These are phyloP conservation scores for Amphiprion percula DNA, from an alignment of 2,113 vertebrate species.

Conservation along the genomic window DNA sequence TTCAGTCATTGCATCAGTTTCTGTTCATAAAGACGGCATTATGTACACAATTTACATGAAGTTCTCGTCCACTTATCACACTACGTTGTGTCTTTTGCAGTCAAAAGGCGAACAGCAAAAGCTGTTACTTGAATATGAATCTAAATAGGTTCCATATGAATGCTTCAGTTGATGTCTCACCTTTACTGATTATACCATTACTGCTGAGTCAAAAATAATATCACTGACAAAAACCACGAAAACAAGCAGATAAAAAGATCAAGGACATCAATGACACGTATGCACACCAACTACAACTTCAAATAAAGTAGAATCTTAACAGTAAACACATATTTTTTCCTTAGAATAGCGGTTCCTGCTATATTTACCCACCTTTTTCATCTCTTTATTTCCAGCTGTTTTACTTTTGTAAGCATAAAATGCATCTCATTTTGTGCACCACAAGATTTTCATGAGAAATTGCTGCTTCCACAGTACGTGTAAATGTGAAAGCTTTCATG, in stretches of 20 bases:
- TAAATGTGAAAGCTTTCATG: constrained; percentile 10
- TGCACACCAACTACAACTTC: no score
- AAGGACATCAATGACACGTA: not conserved
- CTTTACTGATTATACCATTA: no score
- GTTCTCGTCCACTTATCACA: not conserved
- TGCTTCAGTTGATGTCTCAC: not conserved
- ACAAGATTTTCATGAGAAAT: not conserved
- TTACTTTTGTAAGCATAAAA: not conserved
- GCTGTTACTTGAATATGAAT: not conserved
- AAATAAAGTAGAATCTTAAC: no score
- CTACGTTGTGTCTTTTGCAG: not conserved
- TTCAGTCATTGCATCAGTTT: not conserved
- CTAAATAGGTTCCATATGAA: not conserved
- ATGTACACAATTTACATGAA: no score
- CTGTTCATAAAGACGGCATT: not conserved
- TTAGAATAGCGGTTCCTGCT: no score
- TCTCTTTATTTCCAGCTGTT: not conserved
- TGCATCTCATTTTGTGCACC: not conserved
- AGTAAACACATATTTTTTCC: no score
- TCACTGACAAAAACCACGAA: not conserved
- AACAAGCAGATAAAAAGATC: not conserved
- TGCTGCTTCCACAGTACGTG: not conserved
- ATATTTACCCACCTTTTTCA: no score
- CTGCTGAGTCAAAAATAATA: not conserved
- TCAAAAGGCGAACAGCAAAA: no score